Evolutionary conservation across 1,140 invertebrate genomes (phyloP).

Genomic region (Dermatophagoides farinae): DNA sequence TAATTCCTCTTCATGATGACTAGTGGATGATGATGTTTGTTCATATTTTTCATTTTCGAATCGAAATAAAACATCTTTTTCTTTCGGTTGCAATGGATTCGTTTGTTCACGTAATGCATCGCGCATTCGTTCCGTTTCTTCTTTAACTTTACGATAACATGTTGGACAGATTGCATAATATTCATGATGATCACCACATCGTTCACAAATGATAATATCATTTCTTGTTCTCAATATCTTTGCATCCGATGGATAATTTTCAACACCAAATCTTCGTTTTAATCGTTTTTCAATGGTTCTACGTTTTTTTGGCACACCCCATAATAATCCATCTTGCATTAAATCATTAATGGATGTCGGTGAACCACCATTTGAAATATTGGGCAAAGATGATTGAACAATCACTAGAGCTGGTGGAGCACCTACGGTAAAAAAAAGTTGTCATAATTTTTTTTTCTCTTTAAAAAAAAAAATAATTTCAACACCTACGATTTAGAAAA

Average conservation of each 20-base stretch:
- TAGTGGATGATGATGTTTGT: not conserved
- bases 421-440: no score
- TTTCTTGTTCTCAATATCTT: slow-evolving; percentile 46
- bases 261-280: slow-evolving; percentile 44
- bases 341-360: not conserved
- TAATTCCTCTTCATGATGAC: slow-evolving; percentile 17
- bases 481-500: no score
- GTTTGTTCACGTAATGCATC: slow-evolving; percentile 36
- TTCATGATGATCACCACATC: slow-evolving; percentile 61
- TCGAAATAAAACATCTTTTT: slow-evolving; percentile 58
- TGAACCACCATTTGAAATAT: no score
- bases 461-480: no score
- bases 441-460: no score
- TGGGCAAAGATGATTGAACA: no score
- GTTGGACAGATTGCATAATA: slow-evolving; percentile 49
- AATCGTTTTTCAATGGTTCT: slow-evolving; percentile 46
- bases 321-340: slow-evolving; percentile 43
- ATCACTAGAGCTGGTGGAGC: no score
- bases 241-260: slow-evolving; percentile 33
- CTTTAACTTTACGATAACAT: slow-evolving; percentile 55
- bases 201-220: slow-evolving; percentile 46
- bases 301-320: slow-evolving; percentile 55
- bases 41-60: slow-evolving; percentile 51
- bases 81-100: slow-evolving; percentile 34
- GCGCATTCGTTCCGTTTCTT: slow-evolving; percentile 53